Conservation (phyloP, 1,140 invertebrate species). For the Drosophila sturtevanti region DNA sequence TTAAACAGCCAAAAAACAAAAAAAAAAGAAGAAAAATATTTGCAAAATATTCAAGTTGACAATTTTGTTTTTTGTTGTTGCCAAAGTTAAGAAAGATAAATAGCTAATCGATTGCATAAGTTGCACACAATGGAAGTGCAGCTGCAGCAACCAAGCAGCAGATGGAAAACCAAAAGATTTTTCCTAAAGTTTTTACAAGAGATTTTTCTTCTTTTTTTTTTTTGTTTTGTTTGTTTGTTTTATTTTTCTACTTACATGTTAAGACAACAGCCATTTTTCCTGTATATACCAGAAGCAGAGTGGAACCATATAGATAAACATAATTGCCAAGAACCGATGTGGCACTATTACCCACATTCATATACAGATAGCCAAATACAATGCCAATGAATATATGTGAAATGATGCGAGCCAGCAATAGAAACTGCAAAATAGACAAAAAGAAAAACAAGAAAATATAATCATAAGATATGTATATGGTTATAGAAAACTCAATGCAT, state of each 20-base stretch:
- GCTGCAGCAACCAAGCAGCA: not conserved
- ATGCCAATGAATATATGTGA: constrained; percentile 93
- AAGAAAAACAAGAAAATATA: constrained; percentile 8
- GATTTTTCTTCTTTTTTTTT: not conserved
- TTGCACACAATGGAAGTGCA: not conserved
- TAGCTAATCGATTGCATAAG: not conserved
- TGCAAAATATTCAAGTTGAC: constrained; percentile 26
- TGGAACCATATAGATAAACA: constrained; percentile 95
- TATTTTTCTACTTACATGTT: constrained; percentile 92
- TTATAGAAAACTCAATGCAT: not conserved
- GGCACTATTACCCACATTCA: constrained; percentile 92
- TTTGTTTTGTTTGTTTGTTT: too few species aligned
- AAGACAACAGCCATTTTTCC: constrained; percentile 98
- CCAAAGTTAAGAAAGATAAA: constrained; percentile 1
- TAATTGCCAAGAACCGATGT: constrained; percentile 94
- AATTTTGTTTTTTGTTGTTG: constrained; percentile 30
- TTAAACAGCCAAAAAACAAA: constrained; percentile 26
- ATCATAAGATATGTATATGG: not conserved
- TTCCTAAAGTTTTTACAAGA: not conserved
- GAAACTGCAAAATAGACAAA: constrained; percentile 84
- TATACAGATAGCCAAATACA: constrained; percentile 94
- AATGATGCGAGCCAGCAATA: constrained; percentile 89
- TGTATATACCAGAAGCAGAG: constrained; percentile 95
- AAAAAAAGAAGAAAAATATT: too few species aligned
- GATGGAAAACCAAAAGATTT: not conserved